Percentiles rank a stretch among this genome's conserved stretches.
These are phyloP conservation scores for Muschampia plurimacula DNA, from an alignment of 2,888 invertebrate genomes.

Conservation along the genomic window DNA sequence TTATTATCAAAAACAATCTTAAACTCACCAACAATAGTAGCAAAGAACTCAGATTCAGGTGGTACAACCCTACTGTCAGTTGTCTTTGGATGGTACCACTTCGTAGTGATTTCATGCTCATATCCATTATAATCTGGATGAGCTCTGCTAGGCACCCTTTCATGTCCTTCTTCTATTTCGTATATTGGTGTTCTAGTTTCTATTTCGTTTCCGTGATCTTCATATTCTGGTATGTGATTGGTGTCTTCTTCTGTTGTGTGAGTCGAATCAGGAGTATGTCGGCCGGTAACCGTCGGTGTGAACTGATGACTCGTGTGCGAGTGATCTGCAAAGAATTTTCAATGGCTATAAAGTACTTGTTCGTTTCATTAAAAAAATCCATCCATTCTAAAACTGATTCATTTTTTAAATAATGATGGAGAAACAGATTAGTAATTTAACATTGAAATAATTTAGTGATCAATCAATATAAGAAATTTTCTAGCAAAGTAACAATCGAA, in stretches of 20 bases:
- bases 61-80: slow-evolving; percentile 79
- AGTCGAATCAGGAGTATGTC: slow-evolving; percentile 60
- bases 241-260: slow-evolving; percentile 82
- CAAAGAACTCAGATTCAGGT: slow-evolving; percentile 79
- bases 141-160: slow-evolving; percentile 53
- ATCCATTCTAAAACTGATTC: too few relatives aligned
- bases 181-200: slow-evolving; percentile 70
- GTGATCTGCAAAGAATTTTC: slow-evolving; percentile 59
- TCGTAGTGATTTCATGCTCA: slow-evolving; percentile 74
- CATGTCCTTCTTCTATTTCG: slow-evolving; percentile 63
- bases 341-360: too few relatives aligned
- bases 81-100: slow-evolving; percentile 79
- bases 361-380: too few relatives aligned
- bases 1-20: background rate
- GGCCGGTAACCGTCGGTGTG: slow-evolving; percentile 68
- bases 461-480: too few relatives aligned
- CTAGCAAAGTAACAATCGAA: too few relatives aligned
- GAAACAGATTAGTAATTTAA: too few relatives aligned
- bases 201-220: slow-evolving; percentile 67
- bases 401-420: too few relatives aligned
- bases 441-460: too few relatives aligned
- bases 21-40: slow-evolving; percentile 77
- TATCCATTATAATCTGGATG: slow-evolving; percentile 78
- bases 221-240: slow-evolving; percentile 73
- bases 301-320: slow-evolving; percentile 68